Base-by-base conservation (phyloP, 2,888 invertebrate genomes). In the Dorcus hopei region DNA sequence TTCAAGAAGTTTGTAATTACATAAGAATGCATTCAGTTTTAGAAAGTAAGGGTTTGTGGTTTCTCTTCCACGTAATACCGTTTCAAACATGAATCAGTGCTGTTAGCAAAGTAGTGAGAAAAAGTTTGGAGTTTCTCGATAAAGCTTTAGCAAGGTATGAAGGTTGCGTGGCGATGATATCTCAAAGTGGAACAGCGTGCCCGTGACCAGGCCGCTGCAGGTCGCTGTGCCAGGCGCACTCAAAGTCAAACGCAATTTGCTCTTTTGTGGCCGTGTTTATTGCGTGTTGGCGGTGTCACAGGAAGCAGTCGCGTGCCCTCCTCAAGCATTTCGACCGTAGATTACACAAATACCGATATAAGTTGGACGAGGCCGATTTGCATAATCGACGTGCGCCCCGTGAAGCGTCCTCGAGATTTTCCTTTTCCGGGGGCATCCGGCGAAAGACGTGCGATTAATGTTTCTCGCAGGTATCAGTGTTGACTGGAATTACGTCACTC, bases 401-500 rank as follows among this genome's bases (percentile, higher is more conserved):
- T 19, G 26, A 33, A 33, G 26, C 26, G 26, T 33, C 26, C 26
- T 33, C 26, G 26, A 33, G 26, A 33, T 33, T 33, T 33, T 33
- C 49, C 51, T 56, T 38, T 50, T n/a, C n/a, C 14, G 50, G 26
- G 9, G 33, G 67, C 65, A 65, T 66, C 65, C 68, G 64, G 61
- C 59, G 58, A 64, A 65, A 61, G 62, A 63, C 65, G 62, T 61
- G 64, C 66, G 65, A 66, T 68, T 67, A 67, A 68, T 66, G 69
- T 69, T 65, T 64, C 64, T 64, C 64, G 68, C 70, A 72, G 70
- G 72, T 73, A 71, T 69, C 69, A 63, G 70, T 73, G 73, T 73
- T 74, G 73, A 73, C 73, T 73, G 70, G 67, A 72, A 74, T 74
- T 74, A 75, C 75, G 74, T 75, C 75, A 75, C 72, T 67, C 66